These are phyloP conservation scores for Drosophila kohkoa DNA, from an alignment of 1,140 invertebrate species.

Conservation along the genomic window DNA sequence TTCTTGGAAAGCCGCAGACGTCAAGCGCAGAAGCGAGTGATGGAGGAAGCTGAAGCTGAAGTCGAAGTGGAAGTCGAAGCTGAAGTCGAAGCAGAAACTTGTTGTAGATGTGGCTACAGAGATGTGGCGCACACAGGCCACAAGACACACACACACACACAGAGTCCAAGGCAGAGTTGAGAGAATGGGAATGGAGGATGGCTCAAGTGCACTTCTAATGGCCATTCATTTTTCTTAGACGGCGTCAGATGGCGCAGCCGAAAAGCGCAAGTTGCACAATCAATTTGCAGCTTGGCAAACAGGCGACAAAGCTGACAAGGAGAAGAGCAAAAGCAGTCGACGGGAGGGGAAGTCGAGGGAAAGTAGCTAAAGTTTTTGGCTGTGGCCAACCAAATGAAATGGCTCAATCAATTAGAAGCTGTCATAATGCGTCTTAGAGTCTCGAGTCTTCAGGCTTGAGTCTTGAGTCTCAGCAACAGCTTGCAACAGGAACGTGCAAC, in stretches of 20 bases:
- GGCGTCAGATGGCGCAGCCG: conserved; percentile 46
- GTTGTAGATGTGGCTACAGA: background rate
- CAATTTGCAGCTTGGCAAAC: conserved; percentile 54
- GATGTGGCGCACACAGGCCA: background rate
- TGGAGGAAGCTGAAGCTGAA: background rate
- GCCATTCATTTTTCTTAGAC: conserved; percentile 67
- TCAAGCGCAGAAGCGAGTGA: background rate
- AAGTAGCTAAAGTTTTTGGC: conserved; percentile 43
- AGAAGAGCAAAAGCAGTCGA: background rate
- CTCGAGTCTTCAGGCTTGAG: background rate
- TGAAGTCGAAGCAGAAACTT: background rate
- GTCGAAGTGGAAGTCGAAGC: background rate
- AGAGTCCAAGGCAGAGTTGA: background rate
- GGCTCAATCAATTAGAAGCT: conserved; percentile 79
- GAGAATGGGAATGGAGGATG: background rate
- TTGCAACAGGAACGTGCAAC: conserved; percentile 1
- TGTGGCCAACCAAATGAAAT: conserved; percentile 56
- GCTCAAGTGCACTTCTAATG: conserved; percentile 50
- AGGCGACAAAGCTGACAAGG: conserved; percentile 47
- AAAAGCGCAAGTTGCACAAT: conserved; percentile 54
- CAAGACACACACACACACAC: background rate
- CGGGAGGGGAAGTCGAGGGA: background rate
- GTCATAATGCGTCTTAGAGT: conserved; percentile 63
- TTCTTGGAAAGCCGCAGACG: conserved; percentile 34
- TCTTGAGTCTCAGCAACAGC: too few species aligned